Percentiles rank a stretch among this genome's conserved stretches.
Evolutionary conservation across 2,888 invertebrate species (phyloP).

Genomic region (Latheticus oryzae): DNA sequence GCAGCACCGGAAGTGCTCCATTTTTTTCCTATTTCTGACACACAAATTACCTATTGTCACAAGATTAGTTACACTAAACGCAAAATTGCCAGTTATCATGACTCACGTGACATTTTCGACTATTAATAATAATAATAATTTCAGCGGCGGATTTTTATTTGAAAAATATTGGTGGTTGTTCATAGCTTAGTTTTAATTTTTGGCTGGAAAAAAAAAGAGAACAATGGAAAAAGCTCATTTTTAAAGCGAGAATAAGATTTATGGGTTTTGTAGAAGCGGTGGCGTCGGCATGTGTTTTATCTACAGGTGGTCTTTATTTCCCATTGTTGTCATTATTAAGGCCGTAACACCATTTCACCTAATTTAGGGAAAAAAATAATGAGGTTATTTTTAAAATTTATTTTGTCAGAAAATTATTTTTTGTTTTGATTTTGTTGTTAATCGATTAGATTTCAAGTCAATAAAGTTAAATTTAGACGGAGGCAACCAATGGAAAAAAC

Average conservation of each 20-base stretch:
- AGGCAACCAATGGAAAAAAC: too few species aligned
- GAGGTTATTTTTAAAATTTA: conserved; percentile 23
- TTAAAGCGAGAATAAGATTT: conserved; percentile 39
- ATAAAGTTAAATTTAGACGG: too few species aligned
- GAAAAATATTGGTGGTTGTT: neutral
- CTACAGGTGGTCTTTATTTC: conserved; percentile 45
- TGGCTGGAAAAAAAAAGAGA: conserved; percentile 6
- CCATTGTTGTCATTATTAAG: conserved; percentile 33
- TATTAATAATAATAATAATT: conserved; percentile 30
- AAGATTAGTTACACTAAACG: conserved; percentile 31
- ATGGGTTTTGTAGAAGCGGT: conserved; percentile 27
- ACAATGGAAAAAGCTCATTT: conserved; percentile 9
- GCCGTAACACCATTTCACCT: conserved; percentile 28
- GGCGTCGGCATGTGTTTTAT: conserved; percentile 42
- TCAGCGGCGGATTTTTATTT: neutral
- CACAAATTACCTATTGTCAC: conserved; percentile 21
- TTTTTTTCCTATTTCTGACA: conserved; percentile 7
- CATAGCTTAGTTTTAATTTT: conserved; percentile 1
- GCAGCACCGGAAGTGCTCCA: conserved; percentile 22
- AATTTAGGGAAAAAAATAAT: conserved; percentile 37
- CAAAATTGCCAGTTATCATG: conserved; percentile 21
- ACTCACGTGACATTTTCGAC: conserved; percentile 15
- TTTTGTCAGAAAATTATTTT: too few species aligned
- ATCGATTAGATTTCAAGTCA: too few species aligned
- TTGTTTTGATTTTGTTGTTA: too few species aligned